A percentile compares a stretch with the other conserved stretches of the same genome.
These are phyloP conservation scores for Vidua chalybeata DNA, from an alignment of 2,113 vertebrate genomes.

Conservation along the genomic window DNA sequence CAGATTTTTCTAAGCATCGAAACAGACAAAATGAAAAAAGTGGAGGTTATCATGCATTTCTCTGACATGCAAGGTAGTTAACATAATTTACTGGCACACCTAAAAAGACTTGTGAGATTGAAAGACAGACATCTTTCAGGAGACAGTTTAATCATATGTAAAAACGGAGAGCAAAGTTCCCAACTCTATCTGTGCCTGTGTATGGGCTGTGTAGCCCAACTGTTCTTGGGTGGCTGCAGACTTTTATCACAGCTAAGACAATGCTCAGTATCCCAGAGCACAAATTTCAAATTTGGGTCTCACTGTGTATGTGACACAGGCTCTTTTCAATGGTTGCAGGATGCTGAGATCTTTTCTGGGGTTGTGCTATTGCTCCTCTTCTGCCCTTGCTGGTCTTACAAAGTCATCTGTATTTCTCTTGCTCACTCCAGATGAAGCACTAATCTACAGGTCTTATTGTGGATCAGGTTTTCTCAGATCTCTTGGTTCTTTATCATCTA, in stretches of 20 bases:
- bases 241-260: background rate
- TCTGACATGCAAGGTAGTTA: background rate
- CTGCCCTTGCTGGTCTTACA: background rate
- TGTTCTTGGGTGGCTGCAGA: background rate
- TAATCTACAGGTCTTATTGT: background rate
- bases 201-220: background rate
- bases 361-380: background rate
- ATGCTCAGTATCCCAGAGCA: background rate
- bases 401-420: background rate
- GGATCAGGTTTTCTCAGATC: background rate
- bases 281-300: background rate
- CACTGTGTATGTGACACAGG: background rate
- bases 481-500: background rate
- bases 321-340: background rate
- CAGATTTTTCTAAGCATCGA: background rate
- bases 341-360: background rate
- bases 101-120: background rate
- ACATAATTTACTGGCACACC: background rate
- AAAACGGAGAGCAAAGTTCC: background rate
- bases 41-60: background rate
- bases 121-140: background rate
- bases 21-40: slow-evolving; percentile 1
- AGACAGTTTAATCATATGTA: background rate
- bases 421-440: background rate
- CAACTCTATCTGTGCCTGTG: fast-evolving